Base-by-base conservation (phyloP, 2,888 invertebrate species). In the Emesis furor region DNA sequence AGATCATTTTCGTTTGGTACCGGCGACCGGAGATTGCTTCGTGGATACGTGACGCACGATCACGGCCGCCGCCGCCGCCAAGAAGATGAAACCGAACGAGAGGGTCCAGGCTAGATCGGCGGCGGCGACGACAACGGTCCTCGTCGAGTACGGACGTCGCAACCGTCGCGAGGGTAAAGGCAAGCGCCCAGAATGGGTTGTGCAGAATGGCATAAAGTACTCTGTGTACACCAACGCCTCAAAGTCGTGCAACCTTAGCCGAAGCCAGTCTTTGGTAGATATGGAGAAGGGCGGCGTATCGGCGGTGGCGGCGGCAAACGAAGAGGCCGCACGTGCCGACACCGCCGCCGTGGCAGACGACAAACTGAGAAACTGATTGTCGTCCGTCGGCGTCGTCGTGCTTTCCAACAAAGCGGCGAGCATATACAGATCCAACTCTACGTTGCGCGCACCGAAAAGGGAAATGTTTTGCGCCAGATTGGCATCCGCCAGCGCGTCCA, bases 401-500 rank as follows among this genome's bases (percentile, higher is more conserved):
- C 35, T 35, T 2, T 35, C 35, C 35, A 35, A 35, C 35, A 35
- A 35, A 35, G 35, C 35, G 35, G 35, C 6, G 35, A 35, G 35
- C 35, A 35, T 35, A 35, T 35, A 35, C 35, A 35, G 35, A 35
- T 35, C 35, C 35, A 35, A 5, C 35, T 35, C 35, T 35, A 35
- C 35, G 35, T 35, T 35, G 35, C 35, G 35, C 35, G 35, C 35
- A 35, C 35, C 35, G 6, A 35, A 35, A 3, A 35, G 35, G 35
- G 35, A 35, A 68, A 68, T 68, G 10, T 37, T 68, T 12, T 68
- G 68, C 12, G 35, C 68, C 35, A 68, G 68, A 12, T 68, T 68
- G 68, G 68, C 68, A 8, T 68, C 68, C 12, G 68, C 68, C 68
- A 68, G 12, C 68, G 68, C 68, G 35, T 68, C 24, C 68, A 68